A percentile compares a stretch with the other conserved stretches of the same genome.
Conservation (phyloP, 2,797 vertebrate genomes). For the Pyrocephalus nanus region DNA sequence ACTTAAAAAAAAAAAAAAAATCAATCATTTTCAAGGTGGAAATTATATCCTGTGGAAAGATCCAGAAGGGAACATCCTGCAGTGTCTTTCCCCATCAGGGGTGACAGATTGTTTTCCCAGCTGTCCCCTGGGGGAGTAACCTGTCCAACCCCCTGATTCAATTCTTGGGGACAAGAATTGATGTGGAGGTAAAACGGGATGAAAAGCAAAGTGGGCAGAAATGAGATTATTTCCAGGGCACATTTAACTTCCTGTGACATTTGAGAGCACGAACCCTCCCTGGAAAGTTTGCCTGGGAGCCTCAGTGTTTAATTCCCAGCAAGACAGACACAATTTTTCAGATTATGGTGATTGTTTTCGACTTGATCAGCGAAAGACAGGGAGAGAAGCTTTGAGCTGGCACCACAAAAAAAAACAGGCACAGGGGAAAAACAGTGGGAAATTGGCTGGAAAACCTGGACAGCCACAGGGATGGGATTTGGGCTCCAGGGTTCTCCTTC, state of each 20-base stretch:
- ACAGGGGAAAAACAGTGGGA: not conserved
- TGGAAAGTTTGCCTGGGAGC: not conserved
- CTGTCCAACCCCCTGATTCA: not conserved
- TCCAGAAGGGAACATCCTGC: not conserved
- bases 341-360: not conserved
- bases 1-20: not conserved
- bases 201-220: slow-evolving; percentile 33
- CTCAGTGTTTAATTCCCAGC: not conserved
- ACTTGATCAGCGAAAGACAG: not conserved
- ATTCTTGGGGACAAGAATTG: not conserved
- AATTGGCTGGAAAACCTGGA: not conserved
- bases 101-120: not conserved
- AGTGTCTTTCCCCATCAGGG: not conserved
- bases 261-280: not conserved
- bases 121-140: not conserved
- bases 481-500: fast-evolving
- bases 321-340: slow-evolving; percentile 5
- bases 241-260: not conserved
- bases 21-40: not conserved
- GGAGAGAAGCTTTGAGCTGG: not conserved
- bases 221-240: slow-evolving; percentile 40
- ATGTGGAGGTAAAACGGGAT: not conserved
- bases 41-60: not conserved
- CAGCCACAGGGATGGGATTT: fast-evolving
- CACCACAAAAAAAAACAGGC: not conserved